Evolutionary conservation across 2,888 invertebrate species (phyloP), one percentile per base, ranked within the genome.

Genomic region (Dermolepida albohirtum): DNA sequence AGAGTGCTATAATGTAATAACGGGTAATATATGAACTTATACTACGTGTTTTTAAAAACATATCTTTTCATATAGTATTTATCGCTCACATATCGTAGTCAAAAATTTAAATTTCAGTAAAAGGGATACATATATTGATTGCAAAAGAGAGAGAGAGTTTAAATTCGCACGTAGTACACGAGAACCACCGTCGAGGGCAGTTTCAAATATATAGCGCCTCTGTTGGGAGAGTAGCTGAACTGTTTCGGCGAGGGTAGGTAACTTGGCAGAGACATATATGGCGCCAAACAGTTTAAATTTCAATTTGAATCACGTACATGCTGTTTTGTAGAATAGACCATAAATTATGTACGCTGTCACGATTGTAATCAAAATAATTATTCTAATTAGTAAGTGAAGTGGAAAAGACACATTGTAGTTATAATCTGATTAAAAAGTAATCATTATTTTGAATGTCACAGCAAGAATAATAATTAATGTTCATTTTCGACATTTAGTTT

Each of bases 161-260:
- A 12, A 14, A 14, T 5, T 7, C 34, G 22, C 11, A 40, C 63
- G 67, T 52, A 76, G 74, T 74, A 74, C 66, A 44, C 47, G 16
- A 49, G 52, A 65, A 62, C 49, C 62, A 67, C 70, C 72, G 69
- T 72, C 62, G 73, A 74, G 70, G 75, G 75, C 75, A 70, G 67
- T 73, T 71, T 71, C 65, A 65, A 27, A 47, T 72, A 57, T 54
- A 43, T 69, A 49, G 65, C 69, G 62, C 70, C 67, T 69, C 71
- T 65, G 65, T 67, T 71, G 76, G 34, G 74, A 57, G 47, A 68
- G 62, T 70, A 64, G 69, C 66, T 52, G 73, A 74, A 75, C 71
- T 72, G 27, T 16, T 16, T 14, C 27, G 34, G 11, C 47, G 41
- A 59, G 59, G 59, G 59, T 59, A 47, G 59, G 47, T 43, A 59